phyloP scores from a whole-genome alignment of 2,113 vertebrate genomes.

The Lepidiolamprologus cunningtoni region DNA sequence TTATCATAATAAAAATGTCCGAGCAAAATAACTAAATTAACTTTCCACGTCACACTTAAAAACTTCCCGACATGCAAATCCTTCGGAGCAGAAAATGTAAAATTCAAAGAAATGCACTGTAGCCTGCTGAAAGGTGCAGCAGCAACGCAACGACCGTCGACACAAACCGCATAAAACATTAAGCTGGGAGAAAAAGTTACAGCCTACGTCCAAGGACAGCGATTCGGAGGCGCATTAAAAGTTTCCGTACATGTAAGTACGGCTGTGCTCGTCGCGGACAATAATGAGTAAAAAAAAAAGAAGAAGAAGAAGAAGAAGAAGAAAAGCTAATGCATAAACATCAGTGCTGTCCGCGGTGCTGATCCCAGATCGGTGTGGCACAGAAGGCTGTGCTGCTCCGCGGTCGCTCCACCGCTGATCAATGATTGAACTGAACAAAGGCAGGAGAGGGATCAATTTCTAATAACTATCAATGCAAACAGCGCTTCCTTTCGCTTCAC shows the following conservation, averaged over 20 bases:
- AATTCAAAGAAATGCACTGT: neutral
- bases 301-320: neutral
- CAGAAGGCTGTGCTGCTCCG: constrained; percentile 71
- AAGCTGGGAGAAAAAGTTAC: constrained; percentile 63
- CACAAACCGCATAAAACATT: constrained; percentile 47
- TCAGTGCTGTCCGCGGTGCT: constrained; percentile 65
- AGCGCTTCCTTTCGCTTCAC: constrained; percentile 24
- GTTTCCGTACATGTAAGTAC: constrained; percentile 58
- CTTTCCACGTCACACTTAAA: constrained; percentile 24
- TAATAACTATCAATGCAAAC: constrained; percentile 87
- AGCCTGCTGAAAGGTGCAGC: constrained; percentile 20
- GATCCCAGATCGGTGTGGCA: constrained; percentile 59
- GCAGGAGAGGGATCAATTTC: constrained; percentile 87
- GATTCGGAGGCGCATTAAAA: constrained; percentile 62
- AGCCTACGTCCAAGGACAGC: constrained; percentile 39
- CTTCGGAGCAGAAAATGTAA: neutral
- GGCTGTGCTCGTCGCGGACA: neutral
- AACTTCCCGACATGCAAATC: constrained; percentile 26
- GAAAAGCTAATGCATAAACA: neutral
- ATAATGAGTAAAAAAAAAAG: neutral
- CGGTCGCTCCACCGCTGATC: constrained; percentile 79
- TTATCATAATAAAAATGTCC: neutral
- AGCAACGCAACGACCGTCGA: constrained; percentile 37
- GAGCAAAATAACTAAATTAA: neutral
- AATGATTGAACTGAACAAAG: constrained; percentile 95